Percentiles rank a stretch among this genome's conserved stretches.
Conservation (phyloP, 2,113 vertebrate species). For the Xerus inauris region DNA sequence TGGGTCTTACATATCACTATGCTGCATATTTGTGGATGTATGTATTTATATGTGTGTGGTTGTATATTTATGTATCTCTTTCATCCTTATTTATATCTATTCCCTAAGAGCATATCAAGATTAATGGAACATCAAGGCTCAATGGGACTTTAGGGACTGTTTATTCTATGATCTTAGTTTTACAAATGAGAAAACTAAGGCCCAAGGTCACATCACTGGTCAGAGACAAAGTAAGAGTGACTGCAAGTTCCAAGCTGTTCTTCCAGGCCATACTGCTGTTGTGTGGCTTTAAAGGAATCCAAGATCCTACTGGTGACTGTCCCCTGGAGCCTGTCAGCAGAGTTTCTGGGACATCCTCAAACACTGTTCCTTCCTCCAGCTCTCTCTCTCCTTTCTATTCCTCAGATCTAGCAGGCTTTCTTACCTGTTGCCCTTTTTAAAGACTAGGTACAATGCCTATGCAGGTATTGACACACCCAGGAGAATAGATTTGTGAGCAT, state of each 20-base stretch:
- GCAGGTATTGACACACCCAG: fast-evolving
- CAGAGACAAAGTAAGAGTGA: background rate
- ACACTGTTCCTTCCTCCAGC: background rate
- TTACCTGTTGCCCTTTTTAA: background rate
- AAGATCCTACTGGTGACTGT: background rate
- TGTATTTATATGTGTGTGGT: background rate
- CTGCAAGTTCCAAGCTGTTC: too few relatives aligned
- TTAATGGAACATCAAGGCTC: background rate
- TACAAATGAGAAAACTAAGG: background rate
- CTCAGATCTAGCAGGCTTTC: background rate
- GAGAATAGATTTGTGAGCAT: too few relatives aligned
- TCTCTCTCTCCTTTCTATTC: too few relatives aligned
- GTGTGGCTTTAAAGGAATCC: background rate
- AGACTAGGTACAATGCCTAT: background rate
- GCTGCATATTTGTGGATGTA: fast-evolving
- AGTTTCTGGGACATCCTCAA: background rate
- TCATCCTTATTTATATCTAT: background rate
- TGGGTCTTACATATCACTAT: too few relatives aligned
- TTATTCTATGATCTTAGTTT: background rate
- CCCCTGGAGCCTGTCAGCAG: background rate
- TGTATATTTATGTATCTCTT: too few relatives aligned
- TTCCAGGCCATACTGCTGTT: background rate
- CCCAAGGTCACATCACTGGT: background rate
- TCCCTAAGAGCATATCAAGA: background rate
- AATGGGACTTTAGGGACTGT: background rate